Conservation (phyloP, 2,113 vertebrate species). For the Aleadryas rufinucha region DNA sequence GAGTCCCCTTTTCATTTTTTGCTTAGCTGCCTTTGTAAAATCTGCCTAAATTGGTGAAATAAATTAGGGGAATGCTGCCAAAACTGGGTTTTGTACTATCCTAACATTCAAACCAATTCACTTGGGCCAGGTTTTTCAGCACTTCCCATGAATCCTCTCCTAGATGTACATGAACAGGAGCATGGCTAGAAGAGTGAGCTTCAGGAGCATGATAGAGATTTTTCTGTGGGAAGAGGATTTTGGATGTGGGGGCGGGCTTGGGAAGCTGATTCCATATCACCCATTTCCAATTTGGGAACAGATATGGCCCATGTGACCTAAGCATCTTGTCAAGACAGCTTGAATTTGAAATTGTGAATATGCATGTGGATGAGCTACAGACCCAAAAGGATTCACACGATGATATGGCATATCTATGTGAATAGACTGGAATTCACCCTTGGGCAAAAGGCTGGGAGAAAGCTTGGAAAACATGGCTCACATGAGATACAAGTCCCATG, state of each 20-base stretch:
- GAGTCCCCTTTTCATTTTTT: constrained; percentile 34
- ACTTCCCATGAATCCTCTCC: neutral
- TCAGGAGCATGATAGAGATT: neutral
- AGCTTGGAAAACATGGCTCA: neutral
- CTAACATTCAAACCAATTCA: neutral
- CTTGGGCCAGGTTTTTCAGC: neutral
- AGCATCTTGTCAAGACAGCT: constrained; percentile 60
- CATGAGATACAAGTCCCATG: fast-evolving
- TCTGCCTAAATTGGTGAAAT: constrained; percentile 34
- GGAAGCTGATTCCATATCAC: constrained; percentile 4
- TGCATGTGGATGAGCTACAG: constrained; percentile 26
- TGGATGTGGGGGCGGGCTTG: neutral
- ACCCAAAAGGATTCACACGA: neutral
- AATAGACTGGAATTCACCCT: neutral
- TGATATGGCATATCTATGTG: neutral
- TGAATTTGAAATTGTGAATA: constrained; percentile 51
- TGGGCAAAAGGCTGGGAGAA: neutral
- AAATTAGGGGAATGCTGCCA: constrained; percentile 6
- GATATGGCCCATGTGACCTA: constrained; percentile 46
- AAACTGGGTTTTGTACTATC: neutral
- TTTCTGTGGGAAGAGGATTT: neutral
- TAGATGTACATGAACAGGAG: neutral
- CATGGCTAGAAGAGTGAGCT: neutral
- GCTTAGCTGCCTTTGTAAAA: constrained; percentile 36
- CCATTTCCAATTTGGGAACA: constrained; percentile 31